These are phyloP conservation scores for Intellagama lesueurii DNA, from an alignment of 2,797 vertebrate species.

Conservation along the genomic window DNA sequence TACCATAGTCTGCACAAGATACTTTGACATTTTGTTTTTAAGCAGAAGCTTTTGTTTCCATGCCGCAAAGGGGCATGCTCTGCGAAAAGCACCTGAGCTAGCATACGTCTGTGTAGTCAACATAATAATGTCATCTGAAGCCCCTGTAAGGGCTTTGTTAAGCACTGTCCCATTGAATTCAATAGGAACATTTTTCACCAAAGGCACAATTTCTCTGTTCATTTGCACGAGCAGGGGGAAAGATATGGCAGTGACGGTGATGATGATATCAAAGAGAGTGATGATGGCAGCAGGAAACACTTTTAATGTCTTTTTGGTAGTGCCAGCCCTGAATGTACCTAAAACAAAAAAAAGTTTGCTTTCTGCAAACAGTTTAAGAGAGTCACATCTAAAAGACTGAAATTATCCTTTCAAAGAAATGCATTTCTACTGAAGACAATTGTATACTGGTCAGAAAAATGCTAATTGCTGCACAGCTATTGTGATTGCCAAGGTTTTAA, in stretches of 20 bases:
- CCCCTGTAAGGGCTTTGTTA: background rate
- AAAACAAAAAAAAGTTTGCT: background rate
- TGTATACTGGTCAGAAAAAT: slow-evolving; percentile 38
- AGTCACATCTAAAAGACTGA: slow-evolving; percentile 13
- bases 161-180: background rate
- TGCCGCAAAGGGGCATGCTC: background rate
- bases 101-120: background rate
- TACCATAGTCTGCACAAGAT: background rate
- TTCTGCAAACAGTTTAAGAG: slow-evolving; percentile 7
- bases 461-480: slow-evolving; percentile 69
- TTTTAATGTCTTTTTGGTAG: slow-evolving; percentile 17
- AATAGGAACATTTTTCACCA: background rate
- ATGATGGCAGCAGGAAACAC: slow-evolving; percentile 21
- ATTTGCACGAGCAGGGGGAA: background rate
- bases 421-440: slow-evolving; percentile 51
- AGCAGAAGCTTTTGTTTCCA: background rate
- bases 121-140: too few relatives aligned
- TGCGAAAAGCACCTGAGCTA: background rate
- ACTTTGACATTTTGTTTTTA: background rate
- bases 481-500: slow-evolving; percentile 75
- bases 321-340: background rate
- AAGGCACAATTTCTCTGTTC: background rate
- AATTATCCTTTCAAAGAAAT: slow-evolving; percentile 28
- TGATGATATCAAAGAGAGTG: background rate
- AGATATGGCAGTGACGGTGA: background rate